Conservation (phyloP, 1,140 invertebrate genomes). For the Limonius californicus region DNA sequence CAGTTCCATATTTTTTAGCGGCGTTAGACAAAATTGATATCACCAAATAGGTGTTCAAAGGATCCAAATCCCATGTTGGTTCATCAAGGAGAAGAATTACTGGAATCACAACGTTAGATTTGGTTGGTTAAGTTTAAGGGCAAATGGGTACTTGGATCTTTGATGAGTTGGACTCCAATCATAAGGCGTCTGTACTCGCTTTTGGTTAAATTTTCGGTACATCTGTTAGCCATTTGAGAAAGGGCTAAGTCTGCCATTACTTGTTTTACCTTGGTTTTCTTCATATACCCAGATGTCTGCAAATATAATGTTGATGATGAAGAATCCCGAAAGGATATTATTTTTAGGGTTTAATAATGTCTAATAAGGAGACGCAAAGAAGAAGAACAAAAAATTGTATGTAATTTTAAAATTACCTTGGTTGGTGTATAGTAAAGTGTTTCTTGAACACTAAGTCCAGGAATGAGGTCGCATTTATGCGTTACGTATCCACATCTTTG, state of each 20-base stretch:
- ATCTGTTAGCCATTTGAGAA: slow-evolving; percentile 79
- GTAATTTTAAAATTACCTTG: no score
- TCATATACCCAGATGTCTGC: slow-evolving; percentile 65
- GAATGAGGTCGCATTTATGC: slow-evolving; percentile 75
- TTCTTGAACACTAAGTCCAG: slow-evolving; percentile 81
- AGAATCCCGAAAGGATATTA: no score
- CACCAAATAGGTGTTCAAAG: slow-evolving; percentile 86
- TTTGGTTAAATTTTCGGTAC: slow-evolving; percentile 71
- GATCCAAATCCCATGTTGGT: slow-evolving; percentile 86
- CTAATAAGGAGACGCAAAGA: no score
- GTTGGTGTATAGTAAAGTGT: slow-evolving; percentile 76
- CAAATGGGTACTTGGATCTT: slow-evolving; percentile 70
- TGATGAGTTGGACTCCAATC: slow-evolving; percentile 82
- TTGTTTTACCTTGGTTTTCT: slow-evolving; percentile 73
- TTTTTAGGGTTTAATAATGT: no score
- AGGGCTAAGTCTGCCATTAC: slow-evolving; percentile 86
- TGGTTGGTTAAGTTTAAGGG: not conserved
- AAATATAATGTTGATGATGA: not conserved
- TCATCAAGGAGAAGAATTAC: slow-evolving; percentile 84
- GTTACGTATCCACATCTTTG: slow-evolving; percentile 82
- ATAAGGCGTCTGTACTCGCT: slow-evolving; percentile 81
- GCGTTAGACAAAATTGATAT: slow-evolving; percentile 90
- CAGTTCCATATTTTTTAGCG: slow-evolving; percentile 84
- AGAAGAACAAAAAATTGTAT: no score
- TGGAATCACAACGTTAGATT: slow-evolving; percentile 43